Conservation (phyloP, 2,113 vertebrate genomes). For the Nycticebus coucang region DNA sequence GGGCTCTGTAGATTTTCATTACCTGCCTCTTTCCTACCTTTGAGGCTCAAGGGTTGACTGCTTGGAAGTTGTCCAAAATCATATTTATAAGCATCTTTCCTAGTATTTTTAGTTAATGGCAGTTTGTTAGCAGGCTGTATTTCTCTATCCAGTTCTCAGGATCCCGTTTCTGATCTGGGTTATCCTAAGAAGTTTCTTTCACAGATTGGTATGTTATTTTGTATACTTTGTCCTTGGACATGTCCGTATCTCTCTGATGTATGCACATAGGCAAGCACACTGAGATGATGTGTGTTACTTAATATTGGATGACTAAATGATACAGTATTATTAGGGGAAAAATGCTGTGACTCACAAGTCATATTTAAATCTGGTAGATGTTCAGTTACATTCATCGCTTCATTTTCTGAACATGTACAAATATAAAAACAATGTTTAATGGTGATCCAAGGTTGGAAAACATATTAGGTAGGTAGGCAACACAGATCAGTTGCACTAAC, state of each 20-base stretch:
- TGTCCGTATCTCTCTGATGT: neutral
- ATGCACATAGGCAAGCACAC: neutral
- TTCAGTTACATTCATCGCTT: neutral
- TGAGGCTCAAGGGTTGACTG: neutral
- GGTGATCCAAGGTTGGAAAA: neutral
- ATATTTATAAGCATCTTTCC: neutral
- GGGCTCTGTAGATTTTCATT: neutral
- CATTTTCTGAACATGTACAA: slow-evolving; percentile 24
- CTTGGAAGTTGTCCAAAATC: neutral
- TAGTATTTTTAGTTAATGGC: neutral
- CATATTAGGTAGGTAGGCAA: neutral
- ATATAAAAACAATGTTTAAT: slow-evolving; percentile 15
- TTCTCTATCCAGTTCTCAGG: neutral
- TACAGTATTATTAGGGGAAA: neutral
- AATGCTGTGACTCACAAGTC: neutral
- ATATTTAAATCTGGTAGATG: neutral
- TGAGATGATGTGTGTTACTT: neutral
- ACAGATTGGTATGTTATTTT: neutral
- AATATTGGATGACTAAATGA: neutral
- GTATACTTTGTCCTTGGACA: slow-evolving; percentile 1
- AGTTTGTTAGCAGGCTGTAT: neutral
- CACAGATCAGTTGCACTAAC: neutral
- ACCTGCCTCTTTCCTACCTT: neutral
- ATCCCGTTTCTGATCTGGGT: neutral
- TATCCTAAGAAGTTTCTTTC: neutral